Percentiles rank a stretch among this genome's conserved stretches.
Conservation (phyloP, 1,140 invertebrate species). For the Zaprionus camerounensis region DNA sequence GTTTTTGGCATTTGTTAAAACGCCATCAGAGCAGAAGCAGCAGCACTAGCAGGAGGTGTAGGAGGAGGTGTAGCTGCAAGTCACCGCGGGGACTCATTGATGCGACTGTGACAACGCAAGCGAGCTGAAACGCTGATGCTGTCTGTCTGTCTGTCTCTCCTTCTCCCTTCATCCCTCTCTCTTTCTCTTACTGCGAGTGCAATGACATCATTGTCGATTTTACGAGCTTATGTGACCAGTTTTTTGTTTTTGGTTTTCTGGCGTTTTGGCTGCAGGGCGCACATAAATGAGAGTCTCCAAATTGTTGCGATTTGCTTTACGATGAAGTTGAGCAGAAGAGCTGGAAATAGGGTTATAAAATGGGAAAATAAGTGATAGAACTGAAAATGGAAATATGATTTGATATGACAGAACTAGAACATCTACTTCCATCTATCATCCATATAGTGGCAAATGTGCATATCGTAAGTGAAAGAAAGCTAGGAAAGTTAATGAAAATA, state of each 20-base stretch:
- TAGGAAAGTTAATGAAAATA: too few relatives aligned
- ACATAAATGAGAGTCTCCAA: conserved; percentile 7
- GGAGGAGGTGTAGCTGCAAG: conserved; percentile 39
- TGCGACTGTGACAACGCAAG: conserved; percentile 68
- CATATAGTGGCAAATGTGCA: not conserved
- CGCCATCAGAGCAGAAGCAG: conserved; percentile 32
- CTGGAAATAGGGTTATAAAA: not conserved
- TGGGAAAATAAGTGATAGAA: not conserved
- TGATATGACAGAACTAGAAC: not conserved
- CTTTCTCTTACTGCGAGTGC: conserved; percentile 28
- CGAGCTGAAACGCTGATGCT: conserved; percentile 53
- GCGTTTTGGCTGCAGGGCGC: not conserved
- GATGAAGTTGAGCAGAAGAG: not conserved
- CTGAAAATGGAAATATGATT: not conserved
- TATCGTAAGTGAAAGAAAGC: not conserved
- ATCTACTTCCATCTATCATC: not conserved
- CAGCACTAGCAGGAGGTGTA: not conserved
- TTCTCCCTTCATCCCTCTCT: not conserved
- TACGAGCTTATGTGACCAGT: conserved; percentile 30
- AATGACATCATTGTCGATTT: conserved; percentile 69
- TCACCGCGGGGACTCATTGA: conserved; percentile 69
- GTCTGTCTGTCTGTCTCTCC: conserved; percentile 23
- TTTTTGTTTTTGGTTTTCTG: conserved; percentile 14
- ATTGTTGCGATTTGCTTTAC: conserved; percentile 4
- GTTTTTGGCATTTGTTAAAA: conserved; percentile 80